A percentile compares a stretch with the other conserved stretches of the same genome.
phyloP scores from a whole-genome alignment of 2,113 vertebrate genomes.

The Beaufortia kweichowensis region DNA sequence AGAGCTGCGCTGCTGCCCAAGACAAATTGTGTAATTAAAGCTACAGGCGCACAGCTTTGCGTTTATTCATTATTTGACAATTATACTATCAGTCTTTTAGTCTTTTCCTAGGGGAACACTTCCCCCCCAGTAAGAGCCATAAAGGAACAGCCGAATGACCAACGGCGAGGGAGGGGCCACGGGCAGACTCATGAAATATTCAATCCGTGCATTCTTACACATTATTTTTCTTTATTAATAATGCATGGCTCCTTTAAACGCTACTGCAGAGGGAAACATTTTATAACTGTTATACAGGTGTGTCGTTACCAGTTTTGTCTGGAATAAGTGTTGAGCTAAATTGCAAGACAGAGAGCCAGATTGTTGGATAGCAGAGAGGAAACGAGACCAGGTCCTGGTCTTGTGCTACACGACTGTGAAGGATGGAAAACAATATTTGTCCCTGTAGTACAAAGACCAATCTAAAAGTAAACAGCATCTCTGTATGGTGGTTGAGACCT shows the following conservation, averaged over 20 bases:
- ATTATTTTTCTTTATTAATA: conserved; percentile 78
- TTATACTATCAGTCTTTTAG: conserved; percentile 31
- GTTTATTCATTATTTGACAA: conserved; percentile 37
- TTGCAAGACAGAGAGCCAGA: conserved; percentile 39
- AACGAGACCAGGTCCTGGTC: neutral
- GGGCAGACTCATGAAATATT: conserved; percentile 79
- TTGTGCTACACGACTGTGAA: neutral
- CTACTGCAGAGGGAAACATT: conserved; percentile 69
- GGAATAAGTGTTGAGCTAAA: conserved; percentile 58
- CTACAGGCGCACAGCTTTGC: conserved; percentile 8
- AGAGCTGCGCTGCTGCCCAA: neutral
- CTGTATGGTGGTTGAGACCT: neutral
- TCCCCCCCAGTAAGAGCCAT: neutral
- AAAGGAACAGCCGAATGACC: conserved; percentile 4
- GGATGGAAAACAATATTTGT: neutral
- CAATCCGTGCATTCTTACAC: conserved; percentile 68
- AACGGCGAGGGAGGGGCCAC: conserved; percentile 1
- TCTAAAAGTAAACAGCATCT: neutral
- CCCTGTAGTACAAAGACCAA: neutral
- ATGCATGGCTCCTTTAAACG: conserved; percentile 74
- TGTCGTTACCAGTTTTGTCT: conserved; percentile 68
- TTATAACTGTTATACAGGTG: conserved; percentile 58
- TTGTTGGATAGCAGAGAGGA: conserved; percentile 27
- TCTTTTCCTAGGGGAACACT: conserved; percentile 8
- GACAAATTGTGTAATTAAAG: conserved; percentile 39